phyloP scores from a whole-genome alignment of 2,113 vertebrate species.

The Phoenicopterus ruber region DNA sequence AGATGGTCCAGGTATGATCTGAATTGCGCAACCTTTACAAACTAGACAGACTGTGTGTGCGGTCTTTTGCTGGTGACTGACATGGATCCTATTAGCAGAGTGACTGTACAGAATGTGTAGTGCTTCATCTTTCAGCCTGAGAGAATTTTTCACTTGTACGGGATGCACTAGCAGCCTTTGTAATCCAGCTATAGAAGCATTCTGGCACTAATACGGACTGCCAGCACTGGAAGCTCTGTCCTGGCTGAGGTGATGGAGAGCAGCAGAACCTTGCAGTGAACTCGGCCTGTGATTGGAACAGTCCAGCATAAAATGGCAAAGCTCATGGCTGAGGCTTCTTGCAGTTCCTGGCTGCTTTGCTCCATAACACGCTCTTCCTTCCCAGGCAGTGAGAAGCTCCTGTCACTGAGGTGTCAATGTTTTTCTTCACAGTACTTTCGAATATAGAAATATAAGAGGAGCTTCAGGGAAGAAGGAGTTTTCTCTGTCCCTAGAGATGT shows the following conservation, averaged over 20 bases:
- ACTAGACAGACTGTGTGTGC: background rate
- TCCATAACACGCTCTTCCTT: background rate
- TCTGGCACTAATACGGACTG: background rate
- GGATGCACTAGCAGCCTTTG: background rate
- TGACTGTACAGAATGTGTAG: background rate
- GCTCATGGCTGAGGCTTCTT: background rate
- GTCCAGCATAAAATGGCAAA: background rate
- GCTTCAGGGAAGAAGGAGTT: background rate
- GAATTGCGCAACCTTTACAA: background rate
- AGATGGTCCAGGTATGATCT: background rate
- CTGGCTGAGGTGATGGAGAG: background rate
- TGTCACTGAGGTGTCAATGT: background rate
- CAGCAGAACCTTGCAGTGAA: background rate
- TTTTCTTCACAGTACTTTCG: background rate
- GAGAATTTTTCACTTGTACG: background rate
- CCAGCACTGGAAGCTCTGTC: background rate
- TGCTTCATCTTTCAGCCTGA: background rate
- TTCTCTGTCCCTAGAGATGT: background rate
- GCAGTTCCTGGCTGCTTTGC: background rate
- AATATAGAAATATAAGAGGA: background rate
- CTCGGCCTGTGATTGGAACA: background rate
- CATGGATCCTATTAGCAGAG: background rate
- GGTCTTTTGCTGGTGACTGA: background rate
- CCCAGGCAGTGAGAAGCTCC: background rate
- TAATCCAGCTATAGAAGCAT: background rate